Percentiles rank a stretch among this genome's conserved stretches.
These are phyloP conservation scores for Lottia gigantea DNA, from an alignment of 2,888 invertebrate species.

Conservation along the genomic window DNA sequence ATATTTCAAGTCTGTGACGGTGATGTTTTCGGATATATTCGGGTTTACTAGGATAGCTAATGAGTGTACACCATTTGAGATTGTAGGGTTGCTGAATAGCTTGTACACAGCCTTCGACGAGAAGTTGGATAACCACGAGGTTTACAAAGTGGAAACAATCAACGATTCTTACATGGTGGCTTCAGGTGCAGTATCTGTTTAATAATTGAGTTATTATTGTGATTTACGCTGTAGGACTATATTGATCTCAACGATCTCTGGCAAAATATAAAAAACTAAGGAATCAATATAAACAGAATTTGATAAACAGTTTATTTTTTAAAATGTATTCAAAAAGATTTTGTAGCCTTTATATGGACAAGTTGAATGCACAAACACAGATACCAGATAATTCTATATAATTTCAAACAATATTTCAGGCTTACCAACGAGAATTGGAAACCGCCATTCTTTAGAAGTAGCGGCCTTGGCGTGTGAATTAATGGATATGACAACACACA, in stretches of 20 bases:
- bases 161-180: slow-evolving; percentile 50
- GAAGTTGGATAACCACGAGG: slow-evolving; percentile 35
- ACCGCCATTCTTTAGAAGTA: slow-evolving; percentile 47
- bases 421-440: slow-evolving; percentile 45
- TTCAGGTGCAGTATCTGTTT: slow-evolving; percentile 33
- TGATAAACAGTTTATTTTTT: no score
- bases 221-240: no score
- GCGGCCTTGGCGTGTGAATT: slow-evolving; percentile 46
- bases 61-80: slow-evolving; percentile 33
- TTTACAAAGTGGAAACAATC: slow-evolving; percentile 46
- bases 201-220: not conserved
- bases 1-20: slow-evolving; percentile 43
- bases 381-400: no score
- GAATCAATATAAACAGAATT: no score
- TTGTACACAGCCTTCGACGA: slow-evolving; percentile 40
- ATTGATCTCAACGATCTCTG: no score
- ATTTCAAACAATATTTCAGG: slow-evolving; percentile 29
- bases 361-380: no score
- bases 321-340: no score
- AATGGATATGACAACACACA: slow-evolving; percentile 34
- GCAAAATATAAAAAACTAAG: no score
- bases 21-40: slow-evolving; percentile 44
- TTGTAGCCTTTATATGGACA: no score
- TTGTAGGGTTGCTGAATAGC: slow-evolving; percentile 36
- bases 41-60: slow-evolving; percentile 35